Percentiles rank a stretch among this genome's conserved stretches.
phyloP scores from a whole-genome alignment of 2,888 invertebrate genomes.

The Eristalis arbustorum region DNA sequence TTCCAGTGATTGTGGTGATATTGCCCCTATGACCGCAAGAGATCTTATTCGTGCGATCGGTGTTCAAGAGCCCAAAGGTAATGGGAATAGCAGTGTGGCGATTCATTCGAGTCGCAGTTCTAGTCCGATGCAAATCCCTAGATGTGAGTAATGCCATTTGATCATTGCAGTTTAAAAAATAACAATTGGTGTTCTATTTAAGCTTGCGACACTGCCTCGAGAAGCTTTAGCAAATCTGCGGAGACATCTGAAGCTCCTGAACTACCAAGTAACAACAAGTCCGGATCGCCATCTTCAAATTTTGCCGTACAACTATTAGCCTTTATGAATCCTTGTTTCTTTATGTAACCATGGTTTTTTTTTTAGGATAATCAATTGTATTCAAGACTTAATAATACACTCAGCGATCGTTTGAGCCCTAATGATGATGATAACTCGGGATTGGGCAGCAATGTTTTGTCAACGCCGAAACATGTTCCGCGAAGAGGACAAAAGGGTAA shows the following conservation, averaged over 20 bases:
- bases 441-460: conserved; percentile 24
- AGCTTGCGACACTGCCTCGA: conserved; percentile 33
- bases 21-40: conserved; percentile 83
- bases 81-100: conserved; percentile 88
- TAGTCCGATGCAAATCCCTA: conserved; percentile 83
- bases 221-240: conserved; percentile 43
- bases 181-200: background rate
- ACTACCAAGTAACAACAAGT: conserved; percentile 54
- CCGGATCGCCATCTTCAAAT: conserved; percentile 58
- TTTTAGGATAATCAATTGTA: conserved; percentile 48
- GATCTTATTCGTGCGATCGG: conserved; percentile 88
- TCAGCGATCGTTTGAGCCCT: background rate
- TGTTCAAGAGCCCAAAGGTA: conserved; percentile 85
- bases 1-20: conserved; percentile 80
- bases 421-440: conserved; percentile 33
- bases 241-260: conserved; percentile 58
- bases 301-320: background rate
- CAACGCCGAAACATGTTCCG: conserved; percentile 56
- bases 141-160: conserved; percentile 77
- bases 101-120: conserved; percentile 83
- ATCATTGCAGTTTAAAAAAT: background rate
- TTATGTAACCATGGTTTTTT: background rate
- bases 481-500: conserved; percentile 48
- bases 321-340: background rate
- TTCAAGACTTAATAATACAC: background rate